phyloP scores from a whole-genome alignment of 1,140 invertebrate genomes.

The Drosophila miranda region DNA sequence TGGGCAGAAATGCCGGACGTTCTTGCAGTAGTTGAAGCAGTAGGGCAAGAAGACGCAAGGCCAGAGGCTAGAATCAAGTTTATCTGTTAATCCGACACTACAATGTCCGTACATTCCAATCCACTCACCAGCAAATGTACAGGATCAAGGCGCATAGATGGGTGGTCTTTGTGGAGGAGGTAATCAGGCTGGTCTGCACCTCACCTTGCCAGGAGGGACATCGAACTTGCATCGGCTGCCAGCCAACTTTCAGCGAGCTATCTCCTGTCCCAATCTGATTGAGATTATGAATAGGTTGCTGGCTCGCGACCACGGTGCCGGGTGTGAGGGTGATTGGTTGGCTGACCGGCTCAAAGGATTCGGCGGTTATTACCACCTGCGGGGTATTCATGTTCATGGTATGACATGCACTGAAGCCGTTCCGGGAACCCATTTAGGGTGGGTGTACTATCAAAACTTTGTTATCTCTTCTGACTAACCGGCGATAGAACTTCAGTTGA shows the following conservation, averaged over 20 bases:
- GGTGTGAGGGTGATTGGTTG: neutral
- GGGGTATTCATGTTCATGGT: conserved; percentile 32
- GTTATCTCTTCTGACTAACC: conserved; percentile 42
- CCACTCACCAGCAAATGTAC: conserved; percentile 79
- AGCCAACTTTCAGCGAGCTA: conserved; percentile 71
- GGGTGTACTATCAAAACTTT: conserved; percentile 3
- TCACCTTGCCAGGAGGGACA: conserved; percentile 84
- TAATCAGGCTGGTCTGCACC: conserved; percentile 83
- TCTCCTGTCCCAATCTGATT: conserved; percentile 19
- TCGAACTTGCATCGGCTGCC: conserved; percentile 77
- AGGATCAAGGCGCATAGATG: conserved; percentile 84
- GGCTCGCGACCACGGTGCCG: conserved; percentile 81
- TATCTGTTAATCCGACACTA: neutral
- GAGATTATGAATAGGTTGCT: conserved; percentile 47
- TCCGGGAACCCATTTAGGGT: conserved; percentile 18
- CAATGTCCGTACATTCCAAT: neutral
- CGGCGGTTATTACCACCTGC: too few species aligned
- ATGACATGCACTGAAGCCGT: conserved; percentile 23
- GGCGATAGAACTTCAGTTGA: conserved; percentile 2
- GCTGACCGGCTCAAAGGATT: conserved; percentile 3
- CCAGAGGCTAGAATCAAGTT: conserved; percentile 83
- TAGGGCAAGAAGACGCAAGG: conserved; percentile 86
- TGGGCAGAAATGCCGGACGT: conserved; percentile 87
- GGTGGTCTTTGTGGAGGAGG: conserved; percentile 84
- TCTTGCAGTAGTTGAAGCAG: conserved; percentile 86